These are phyloP conservation scores for Phalera bucephala DNA, from an alignment of 2,888 invertebrate genomes.

Conservation along the genomic window DNA sequence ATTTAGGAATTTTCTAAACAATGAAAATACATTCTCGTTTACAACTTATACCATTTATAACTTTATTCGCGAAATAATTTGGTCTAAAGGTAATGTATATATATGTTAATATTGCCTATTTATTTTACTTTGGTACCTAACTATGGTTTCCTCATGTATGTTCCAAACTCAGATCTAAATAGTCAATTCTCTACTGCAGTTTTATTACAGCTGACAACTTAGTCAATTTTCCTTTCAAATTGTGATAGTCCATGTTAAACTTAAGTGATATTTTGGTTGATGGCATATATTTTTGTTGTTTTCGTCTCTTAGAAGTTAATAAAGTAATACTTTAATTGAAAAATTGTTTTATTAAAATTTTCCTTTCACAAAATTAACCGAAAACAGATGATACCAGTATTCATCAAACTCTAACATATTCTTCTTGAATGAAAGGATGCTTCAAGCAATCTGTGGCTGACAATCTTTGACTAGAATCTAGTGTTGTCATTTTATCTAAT, in stretches of 20 bases:
- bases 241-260: conserved; percentile 69
- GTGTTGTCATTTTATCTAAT: conserved; percentile 93
- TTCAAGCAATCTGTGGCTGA: conserved; percentile 94
- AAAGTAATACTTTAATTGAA: conserved; percentile 62
- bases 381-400: conserved; percentile 13
- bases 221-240: conserved; percentile 64
- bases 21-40: too few relatives aligned
- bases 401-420: conserved; percentile 42
- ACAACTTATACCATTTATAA: too few relatives aligned
- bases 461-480: conserved; percentile 95
- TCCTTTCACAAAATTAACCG: conserved; percentile 18
- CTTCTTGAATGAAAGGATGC: conserved; percentile 92
- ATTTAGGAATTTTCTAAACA: background rate
- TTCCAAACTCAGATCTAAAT: conserved; percentile 14
- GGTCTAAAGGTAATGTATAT: too few relatives aligned
- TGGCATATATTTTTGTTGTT: conserved; percentile 73
- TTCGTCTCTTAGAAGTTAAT: conserved; percentile 61
- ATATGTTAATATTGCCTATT: too few relatives aligned
- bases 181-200: conserved; percentile 31
- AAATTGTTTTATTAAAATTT: conserved; percentile 46
- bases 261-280: conserved; percentile 75
- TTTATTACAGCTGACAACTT: conserved; percentile 23
- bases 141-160: too few relatives aligned
- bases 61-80: too few relatives aligned
- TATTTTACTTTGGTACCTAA: too few relatives aligned